Percentiles rank a stretch among this genome's conserved stretches.
Evolutionary conservation across 1,140 invertebrate species (phyloP).

Genomic region (Cydia pomonella): DNA sequence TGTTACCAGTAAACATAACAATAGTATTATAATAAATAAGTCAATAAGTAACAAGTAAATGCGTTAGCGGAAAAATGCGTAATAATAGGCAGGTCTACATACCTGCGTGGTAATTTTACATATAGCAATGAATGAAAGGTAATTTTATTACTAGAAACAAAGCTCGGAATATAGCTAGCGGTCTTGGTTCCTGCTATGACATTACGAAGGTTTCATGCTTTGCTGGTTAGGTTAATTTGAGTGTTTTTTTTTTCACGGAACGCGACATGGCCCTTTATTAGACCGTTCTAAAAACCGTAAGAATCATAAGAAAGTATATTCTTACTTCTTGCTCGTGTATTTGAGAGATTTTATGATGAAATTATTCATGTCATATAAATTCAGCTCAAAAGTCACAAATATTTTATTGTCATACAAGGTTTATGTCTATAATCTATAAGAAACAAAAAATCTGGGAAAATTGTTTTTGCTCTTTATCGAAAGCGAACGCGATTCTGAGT

Average conservation of each 20-base stretch:
- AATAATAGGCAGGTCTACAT: neutral
- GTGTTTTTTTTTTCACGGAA: neutral
- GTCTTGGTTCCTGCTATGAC: neutral
- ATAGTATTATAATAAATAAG: neutral
- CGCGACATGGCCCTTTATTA: neutral
- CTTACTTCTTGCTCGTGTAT: too few species aligned
- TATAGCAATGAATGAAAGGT: neutral
- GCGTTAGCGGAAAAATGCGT: conserved; percentile 6
- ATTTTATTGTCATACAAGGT: too few species aligned
- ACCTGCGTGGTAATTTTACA: neutral
- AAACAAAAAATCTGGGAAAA: too few species aligned
- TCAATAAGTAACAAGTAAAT: neutral
- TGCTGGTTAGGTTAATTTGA: neutral
- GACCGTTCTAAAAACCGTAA: neutral
- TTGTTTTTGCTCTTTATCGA: too few species aligned
- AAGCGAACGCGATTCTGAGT: too few species aligned
- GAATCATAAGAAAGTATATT: too few species aligned
- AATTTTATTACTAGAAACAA: neutral
- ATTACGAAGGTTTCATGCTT: neutral
- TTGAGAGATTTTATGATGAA: too few species aligned
- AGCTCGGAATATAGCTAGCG: neutral
- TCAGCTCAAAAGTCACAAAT: too few species aligned
- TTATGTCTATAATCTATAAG: too few species aligned
- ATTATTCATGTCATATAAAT: too few species aligned
- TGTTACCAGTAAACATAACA: neutral